A percentile compares a stretch with the other conserved stretches of the same genome.
phyloP scores from a whole-genome alignment of 2,113 vertebrate species.

The Hystrix brachyura region DNA sequence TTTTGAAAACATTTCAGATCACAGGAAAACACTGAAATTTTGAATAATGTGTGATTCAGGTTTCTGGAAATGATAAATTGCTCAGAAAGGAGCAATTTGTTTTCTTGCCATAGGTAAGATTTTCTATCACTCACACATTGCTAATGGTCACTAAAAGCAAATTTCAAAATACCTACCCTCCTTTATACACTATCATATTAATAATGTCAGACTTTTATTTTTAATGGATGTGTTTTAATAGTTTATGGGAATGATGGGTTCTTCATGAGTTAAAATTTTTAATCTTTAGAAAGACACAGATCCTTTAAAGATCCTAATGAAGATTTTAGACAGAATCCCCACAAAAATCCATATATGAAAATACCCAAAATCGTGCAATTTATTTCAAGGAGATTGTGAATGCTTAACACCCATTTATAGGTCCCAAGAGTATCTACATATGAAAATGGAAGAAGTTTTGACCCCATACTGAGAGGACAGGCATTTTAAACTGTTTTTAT shows the following conservation, averaged over 20 bases:
- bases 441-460: background rate
- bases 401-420: background rate
- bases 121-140: background rate
- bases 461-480: background rate
- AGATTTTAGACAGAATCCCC: background rate
- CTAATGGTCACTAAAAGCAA: background rate
- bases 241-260: background rate
- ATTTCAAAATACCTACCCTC: background rate
- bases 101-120: background rate
- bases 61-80: background rate
- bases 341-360: background rate
- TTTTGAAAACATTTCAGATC: background rate
- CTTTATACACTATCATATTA: background rate
- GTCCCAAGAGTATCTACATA: background rate
- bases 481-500: background rate
- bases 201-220: background rate
- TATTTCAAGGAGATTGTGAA: constrained; percentile 13
- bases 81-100: background rate
- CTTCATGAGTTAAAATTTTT: constrained; percentile 22
- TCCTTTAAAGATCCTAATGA: background rate
- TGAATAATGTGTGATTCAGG: background rate
- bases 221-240: background rate
- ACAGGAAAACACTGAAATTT: background rate
- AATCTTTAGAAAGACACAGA: constrained; percentile 15
- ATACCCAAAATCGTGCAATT: background rate